Evolutionary conservation across 2,797 vertebrate genomes (phyloP).

Genomic region (Tapirus indicus): DNA sequence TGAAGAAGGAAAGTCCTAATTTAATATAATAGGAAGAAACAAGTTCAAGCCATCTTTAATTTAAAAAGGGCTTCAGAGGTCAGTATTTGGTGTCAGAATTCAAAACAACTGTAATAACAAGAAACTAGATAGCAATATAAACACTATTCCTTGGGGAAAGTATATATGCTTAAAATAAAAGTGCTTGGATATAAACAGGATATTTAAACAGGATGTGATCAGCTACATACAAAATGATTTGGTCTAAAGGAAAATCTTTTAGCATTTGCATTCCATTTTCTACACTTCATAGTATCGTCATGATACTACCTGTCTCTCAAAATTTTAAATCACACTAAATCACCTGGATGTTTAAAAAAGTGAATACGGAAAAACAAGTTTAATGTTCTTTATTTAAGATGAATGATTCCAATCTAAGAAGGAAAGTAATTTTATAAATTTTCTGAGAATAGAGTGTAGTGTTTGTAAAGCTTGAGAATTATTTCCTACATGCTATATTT

Average conservation of each 20-base stretch:
- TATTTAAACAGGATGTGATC: slow-evolving; percentile 55
- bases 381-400: background rate
- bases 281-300: background rate
- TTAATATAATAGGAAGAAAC: slow-evolving; percentile 67
- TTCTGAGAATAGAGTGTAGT: background rate
- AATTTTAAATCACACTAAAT: background rate
- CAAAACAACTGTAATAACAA: slow-evolving; percentile 77
- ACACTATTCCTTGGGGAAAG: slow-evolving; percentile 40
- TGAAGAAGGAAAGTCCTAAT: slow-evolving; percentile 66
- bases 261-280: slow-evolving; percentile 30
- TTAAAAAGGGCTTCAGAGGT: slow-evolving; percentile 66
- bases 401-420: background rate
- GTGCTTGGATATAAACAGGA: slow-evolving; percentile 51
- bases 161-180: slow-evolving; percentile 66
- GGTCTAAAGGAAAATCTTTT: background rate
- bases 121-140: slow-evolving; percentile 69
- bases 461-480: background rate
- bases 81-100: slow-evolving; percentile 73
- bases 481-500: background rate
- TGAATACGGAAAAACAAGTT: background rate
- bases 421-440: background rate
- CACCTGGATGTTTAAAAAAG: background rate
- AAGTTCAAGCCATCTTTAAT: slow-evolving; percentile 62
- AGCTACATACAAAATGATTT: background rate
- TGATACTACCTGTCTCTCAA: background rate